These are phyloP conservation scores for Pelodytes ibericus DNA, from an alignment of 2,797 vertebrate species.

Conservation along the genomic window DNA sequence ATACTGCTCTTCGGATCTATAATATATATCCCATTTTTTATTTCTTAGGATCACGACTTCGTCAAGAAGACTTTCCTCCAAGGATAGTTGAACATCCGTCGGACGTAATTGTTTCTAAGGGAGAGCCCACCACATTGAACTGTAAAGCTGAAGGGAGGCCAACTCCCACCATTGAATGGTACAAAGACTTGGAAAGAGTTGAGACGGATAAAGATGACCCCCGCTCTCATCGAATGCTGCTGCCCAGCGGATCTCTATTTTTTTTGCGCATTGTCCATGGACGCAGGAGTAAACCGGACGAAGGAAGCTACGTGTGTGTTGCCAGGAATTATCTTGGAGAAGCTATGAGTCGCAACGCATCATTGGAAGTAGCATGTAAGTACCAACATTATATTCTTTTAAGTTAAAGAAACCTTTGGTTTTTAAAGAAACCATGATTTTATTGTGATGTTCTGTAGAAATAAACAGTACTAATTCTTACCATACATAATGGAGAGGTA, in stretches of 20 bases:
- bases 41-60: constrained; percentile 90
- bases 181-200: constrained; percentile 96
- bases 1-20: not conserved
- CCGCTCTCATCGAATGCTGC: constrained; percentile 95
- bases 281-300: constrained; percentile 94
- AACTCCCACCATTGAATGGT: constrained; percentile 95
- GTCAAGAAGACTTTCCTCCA: constrained; percentile 94
- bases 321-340: constrained; percentile 98
- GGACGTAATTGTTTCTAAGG: constrained; percentile 98
- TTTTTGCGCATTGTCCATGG: constrained; percentile 96
- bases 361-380: constrained; percentile 98
- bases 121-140: constrained; percentile 96
- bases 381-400: constrained; percentile 63
- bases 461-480: too few species aligned
- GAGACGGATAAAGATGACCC: constrained; percentile 96
- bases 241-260: constrained; percentile 95
- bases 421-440: too few species aligned
- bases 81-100: constrained; percentile 97
- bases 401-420: too few species aligned
- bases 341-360: constrained; percentile 95
- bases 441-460: too few species aligned
- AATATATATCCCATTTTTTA: not conserved
- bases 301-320: constrained; percentile 95
- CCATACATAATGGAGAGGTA: too few species aligned
- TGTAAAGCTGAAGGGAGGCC: constrained; percentile 96